Conservation (phyloP, 2,113 vertebrate genomes). For the Scomber colias region DNA sequence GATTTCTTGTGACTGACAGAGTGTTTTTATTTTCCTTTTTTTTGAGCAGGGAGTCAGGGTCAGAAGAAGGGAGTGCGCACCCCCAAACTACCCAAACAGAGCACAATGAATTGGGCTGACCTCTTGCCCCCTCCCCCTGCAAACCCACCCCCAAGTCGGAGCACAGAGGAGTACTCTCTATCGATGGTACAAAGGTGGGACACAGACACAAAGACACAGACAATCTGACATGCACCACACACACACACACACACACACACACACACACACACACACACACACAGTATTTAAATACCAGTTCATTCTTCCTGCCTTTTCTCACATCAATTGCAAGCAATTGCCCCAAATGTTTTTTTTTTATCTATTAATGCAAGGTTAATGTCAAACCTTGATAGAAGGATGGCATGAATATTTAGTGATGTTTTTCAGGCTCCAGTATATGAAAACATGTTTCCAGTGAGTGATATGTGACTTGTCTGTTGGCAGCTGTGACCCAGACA, state of each 20-base stretch:
- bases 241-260: not conserved
- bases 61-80: constrained; percentile 95
- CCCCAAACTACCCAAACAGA: constrained; percentile 94
- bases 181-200: constrained; percentile 92
- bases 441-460: constrained; percentile 49
- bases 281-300: constrained; percentile 32
- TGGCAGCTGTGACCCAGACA: constrained; percentile 93
- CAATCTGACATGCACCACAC: constrained; percentile 38
- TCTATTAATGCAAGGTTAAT: constrained; percentile 56
- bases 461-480: constrained; percentile 55
- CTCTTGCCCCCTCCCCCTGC: constrained; percentile 95
- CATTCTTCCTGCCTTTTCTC: constrained; percentile 26
- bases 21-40: constrained; percentile 44
- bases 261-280: too few species aligned
- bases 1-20: constrained; percentile 50
- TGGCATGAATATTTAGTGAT: constrained; percentile 72
- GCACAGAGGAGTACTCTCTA: constrained; percentile 90
- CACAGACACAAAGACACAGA: constrained; percentile 44
- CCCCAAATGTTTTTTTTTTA: constrained; percentile 47
- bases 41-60: constrained; percentile 93
- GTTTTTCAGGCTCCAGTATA: constrained; percentile 52
- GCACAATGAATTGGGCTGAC: constrained; percentile 97
- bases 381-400: constrained; percentile 66
- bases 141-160: constrained; percentile 92
- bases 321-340: constrained; percentile 33